Evolutionary conservation across 2,797 vertebrate genomes (phyloP).

Genomic region (Echeneis naucrates): DNA sequence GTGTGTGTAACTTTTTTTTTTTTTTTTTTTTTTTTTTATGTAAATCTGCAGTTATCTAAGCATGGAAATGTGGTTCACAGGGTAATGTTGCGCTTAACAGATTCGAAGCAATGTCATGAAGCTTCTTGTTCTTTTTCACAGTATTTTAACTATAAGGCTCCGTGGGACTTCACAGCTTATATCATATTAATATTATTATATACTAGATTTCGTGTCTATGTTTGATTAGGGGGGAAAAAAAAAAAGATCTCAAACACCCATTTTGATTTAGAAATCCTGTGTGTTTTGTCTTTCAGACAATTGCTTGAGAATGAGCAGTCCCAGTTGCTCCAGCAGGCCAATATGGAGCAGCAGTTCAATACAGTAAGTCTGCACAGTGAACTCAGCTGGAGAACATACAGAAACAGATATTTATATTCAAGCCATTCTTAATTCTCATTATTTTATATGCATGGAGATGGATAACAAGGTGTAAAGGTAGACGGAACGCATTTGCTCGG

Average conservation of each 20-base stretch:
- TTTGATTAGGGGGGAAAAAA: not conserved
- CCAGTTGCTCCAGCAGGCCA: constrained; percentile 51
- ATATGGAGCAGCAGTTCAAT: constrained; percentile 63
- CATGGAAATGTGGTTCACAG: constrained; percentile 20
- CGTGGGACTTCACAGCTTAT: not conserved
- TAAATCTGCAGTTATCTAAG: constrained; percentile 11
- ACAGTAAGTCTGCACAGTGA: constrained; percentile 54
- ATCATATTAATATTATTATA: not conserved
- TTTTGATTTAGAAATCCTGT: not conserved
- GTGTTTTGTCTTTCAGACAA: constrained; percentile 64
- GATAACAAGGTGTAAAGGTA: not conserved
- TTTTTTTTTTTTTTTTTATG: constrained; percentile 12
- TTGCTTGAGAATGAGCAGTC: constrained; percentile 51
- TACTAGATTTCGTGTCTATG: not conserved
- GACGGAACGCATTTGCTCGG: not conserved
- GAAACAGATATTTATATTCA: too few species aligned
- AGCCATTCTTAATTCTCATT: not conserved
- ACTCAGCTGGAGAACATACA: constrained; percentile 57
- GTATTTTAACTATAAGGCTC: not conserved
- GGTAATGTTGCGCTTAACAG: constrained; percentile 11
- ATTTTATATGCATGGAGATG: not conserved
- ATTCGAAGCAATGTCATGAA: not conserved
- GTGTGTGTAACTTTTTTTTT: constrained; percentile 16
- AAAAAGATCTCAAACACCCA: too few species aligned
- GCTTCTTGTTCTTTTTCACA: not conserved